Evolutionary conservation across 1,140 invertebrate genomes (phyloP).

Genomic region (Drosophila takahashii): DNA sequence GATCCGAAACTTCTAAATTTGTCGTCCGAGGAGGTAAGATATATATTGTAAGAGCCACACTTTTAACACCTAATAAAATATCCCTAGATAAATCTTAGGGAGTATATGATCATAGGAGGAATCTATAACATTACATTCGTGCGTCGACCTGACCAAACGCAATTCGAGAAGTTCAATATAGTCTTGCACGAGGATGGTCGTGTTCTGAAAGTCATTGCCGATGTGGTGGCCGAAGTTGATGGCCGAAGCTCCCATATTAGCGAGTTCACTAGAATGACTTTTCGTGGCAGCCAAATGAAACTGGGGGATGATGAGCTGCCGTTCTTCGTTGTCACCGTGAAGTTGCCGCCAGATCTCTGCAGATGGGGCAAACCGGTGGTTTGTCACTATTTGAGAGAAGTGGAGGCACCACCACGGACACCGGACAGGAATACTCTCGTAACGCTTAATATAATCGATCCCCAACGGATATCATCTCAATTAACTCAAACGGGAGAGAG

Average conservation of each 20-base stretch:
- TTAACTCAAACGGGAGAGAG: neutral
- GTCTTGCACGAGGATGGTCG: slow-evolving; percentile 57
- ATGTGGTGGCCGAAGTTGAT: slow-evolving; percentile 28
- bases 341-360: slow-evolving; percentile 58
- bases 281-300: neutral
- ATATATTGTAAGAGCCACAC: too few species aligned
- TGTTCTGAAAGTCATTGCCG: slow-evolving; percentile 24
- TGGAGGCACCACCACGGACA: neutral
- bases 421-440: neutral
- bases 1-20: slow-evolving; percentile 52
- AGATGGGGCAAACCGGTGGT: slow-evolving; percentile 53
- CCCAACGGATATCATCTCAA: neutral
- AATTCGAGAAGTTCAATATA: slow-evolving; percentile 62
- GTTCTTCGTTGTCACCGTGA: slow-evolving; percentile 53
- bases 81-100: slow-evolving; percentile 62
- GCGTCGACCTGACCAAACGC: slow-evolving; percentile 33
- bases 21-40: slow-evolving; percentile 45
- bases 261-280: neutral
- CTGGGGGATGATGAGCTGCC: slow-evolving; percentile 43
- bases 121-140: slow-evolving; percentile 61
- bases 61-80: neutral
- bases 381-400: slow-evolving; percentile 52
- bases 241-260: neutral
- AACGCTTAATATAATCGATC: neutral
- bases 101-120: slow-evolving; percentile 63